phyloP scores from a whole-genome alignment of 1,140 invertebrate species.

The Radopholus similis region DNA sequence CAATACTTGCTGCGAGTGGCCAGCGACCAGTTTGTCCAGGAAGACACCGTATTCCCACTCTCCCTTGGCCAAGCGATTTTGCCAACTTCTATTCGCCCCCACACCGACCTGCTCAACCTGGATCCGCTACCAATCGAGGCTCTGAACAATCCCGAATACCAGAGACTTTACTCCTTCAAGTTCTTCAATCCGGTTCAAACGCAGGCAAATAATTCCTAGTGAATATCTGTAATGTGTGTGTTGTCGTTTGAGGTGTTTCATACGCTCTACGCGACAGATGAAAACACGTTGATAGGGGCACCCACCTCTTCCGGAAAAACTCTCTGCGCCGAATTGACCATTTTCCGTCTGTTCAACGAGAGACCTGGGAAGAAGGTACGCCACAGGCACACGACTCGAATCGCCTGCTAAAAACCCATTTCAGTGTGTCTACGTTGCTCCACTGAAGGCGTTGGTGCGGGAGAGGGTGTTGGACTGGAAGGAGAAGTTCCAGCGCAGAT shows the following conservation, averaged over 20 bases:
- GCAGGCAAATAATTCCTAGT: constrained; percentile 73
- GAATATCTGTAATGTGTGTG: background rate
- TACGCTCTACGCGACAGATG: constrained; percentile 87
- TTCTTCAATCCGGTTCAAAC: constrained; percentile 99
- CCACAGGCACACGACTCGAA: background rate
- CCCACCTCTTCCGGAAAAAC: constrained; percentile 99
- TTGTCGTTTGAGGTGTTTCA: constrained; percentile 74
- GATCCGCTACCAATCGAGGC: constrained; percentile 81
- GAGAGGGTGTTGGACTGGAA: constrained; percentile 96
- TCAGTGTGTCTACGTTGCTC: constrained; percentile 93
- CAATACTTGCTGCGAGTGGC: constrained; percentile 84
- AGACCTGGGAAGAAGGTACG: constrained; percentile 76
- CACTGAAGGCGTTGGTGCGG: constrained; percentile 90
- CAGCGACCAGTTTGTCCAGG: constrained; percentile 86
- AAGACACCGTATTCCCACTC: constrained; percentile 71
- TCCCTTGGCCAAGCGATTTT: constrained; percentile 84
- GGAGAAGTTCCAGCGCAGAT: constrained; percentile 73
- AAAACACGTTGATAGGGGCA: constrained; percentile 88
- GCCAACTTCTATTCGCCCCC: constrained; percentile 83
- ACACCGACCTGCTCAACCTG: constrained; percentile 86
- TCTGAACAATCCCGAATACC: constrained; percentile 73
- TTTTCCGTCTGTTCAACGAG: constrained; percentile 83
- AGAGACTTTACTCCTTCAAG: constrained; percentile 81
- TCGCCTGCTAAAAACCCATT: constrained; percentile 26
- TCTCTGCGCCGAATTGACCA: constrained; percentile 92